A percentile compares a stretch with the other conserved stretches of the same genome.
phyloP scores from a whole-genome alignment of 2,888 invertebrate species.

The Saturnia japonica region DNA sequence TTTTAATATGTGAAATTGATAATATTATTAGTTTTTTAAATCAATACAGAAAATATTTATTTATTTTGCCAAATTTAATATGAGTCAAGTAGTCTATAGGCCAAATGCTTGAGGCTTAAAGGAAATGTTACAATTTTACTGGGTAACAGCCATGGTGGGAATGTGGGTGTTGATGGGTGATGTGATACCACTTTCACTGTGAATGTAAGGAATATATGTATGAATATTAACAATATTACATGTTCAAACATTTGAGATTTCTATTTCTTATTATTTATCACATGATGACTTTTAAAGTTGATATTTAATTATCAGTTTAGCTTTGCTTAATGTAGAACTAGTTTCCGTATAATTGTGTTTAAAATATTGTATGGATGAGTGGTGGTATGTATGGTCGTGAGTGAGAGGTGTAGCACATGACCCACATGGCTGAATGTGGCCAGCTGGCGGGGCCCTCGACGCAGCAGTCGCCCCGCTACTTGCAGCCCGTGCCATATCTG shows the following conservation, averaged over 20 bases:
- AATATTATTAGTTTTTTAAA: too few species aligned
- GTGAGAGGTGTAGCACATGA: conserved; percentile 56
- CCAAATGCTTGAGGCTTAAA: background rate
- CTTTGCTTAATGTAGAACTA: too few species aligned
- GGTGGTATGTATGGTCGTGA: conserved; percentile 33
- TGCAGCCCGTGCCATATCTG: background rate
- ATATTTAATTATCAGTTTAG: background rate
- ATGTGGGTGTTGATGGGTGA: conserved; percentile 58
- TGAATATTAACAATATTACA: background rate
- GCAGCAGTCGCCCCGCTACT: conserved; percentile 26
- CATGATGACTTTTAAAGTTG: too few species aligned
- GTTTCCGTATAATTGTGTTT: background rate
- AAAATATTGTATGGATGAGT: conserved; percentile 29
- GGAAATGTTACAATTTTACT: conserved; percentile 61
- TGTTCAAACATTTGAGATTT: background rate
- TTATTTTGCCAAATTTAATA: too few species aligned
- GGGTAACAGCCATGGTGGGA: conserved; percentile 63
- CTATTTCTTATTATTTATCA: too few species aligned
- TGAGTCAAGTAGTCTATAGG: too few species aligned
- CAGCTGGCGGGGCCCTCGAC: conserved; percentile 45
- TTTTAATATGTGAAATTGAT: too few species aligned
- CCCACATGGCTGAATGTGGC: conserved; percentile 57
- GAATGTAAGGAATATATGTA: conserved; percentile 26
- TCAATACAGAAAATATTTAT: too few species aligned
- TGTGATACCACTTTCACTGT: conserved; percentile 57